Base-by-base conservation (phyloP, 2,113 vertebrate species). In the Acanthochromis polyacanthus region DNA sequence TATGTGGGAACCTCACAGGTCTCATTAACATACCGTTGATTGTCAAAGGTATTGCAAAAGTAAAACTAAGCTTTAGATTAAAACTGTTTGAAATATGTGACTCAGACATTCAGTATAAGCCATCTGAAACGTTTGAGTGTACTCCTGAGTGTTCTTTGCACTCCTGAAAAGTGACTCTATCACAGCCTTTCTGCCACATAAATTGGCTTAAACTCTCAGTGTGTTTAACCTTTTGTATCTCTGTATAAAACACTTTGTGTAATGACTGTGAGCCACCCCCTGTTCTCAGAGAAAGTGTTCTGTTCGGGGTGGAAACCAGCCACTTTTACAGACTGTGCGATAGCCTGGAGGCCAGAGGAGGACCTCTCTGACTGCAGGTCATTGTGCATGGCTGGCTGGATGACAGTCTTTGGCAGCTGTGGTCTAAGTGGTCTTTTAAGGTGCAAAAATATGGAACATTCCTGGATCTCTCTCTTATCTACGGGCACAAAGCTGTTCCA, bases 401-500 rank as follows among this genome's bases (percentile, higher is more conserved):
- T 79, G 82, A 87, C 80, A 86, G 81, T 80, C 56, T 63, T 52
- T 78, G 81, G 69, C 91, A 91, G 90, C 86, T 82, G 84, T 20
- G 88, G 64, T 75, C 82, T 43, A 46, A 48, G 43, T 71, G 85
- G 75, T 85, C 72, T 72, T 62, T 57, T 62, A 65, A 85, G 70
- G 53, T 20, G 9, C 23, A 51, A 43, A 55, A 48, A 68, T 57
- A 74, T 52, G 56, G 55, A 78, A 63, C 71, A 65, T 79, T 80
- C 70, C 83, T 57, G 50, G 83, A 79, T 71, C 66, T 43, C 0
- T 75, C 52, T 71, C 65, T 50, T 75, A 81, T 86, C 63, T 79
- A 1, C 25, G 57, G 89, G 46, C 89, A 84, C 94, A 93, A 67
- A 94, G 93, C 82, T 91, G 90, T 83, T 85, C 87, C 93, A 94